A percentile compares a stretch with the other conserved stretches of the same genome.
These are phyloP conservation scores for Caenorhabditis sp. DNA, from an alignment of 2,888 invertebrate genomes.

Conservation along the genomic window DNA sequence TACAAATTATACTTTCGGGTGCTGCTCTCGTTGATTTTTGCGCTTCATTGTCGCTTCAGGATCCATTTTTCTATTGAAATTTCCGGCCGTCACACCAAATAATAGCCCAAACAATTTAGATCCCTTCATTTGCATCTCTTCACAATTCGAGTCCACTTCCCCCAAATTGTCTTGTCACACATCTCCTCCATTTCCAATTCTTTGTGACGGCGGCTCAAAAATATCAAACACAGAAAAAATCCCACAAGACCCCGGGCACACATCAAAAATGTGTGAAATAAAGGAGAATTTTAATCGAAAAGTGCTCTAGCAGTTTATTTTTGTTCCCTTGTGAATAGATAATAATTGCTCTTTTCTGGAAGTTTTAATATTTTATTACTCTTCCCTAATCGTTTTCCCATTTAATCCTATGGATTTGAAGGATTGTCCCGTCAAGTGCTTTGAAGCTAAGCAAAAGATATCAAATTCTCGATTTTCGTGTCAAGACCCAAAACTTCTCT, in stretches of 20 bases:
- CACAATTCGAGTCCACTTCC: neutral
- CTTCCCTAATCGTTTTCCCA: neutral
- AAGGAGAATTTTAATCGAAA: neutral
- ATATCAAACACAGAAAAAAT: neutral
- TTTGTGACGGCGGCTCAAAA: no score
- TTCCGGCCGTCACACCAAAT: neutral
- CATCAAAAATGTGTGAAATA: constrained; percentile 42
- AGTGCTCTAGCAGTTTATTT: constrained; percentile 14
- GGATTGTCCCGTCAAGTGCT: neutral
- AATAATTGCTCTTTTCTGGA: neutral
- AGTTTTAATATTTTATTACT: neutral
- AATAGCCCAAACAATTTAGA: constrained; percentile 2
- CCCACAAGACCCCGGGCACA: neutral
- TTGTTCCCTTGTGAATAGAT: constrained; percentile 1
- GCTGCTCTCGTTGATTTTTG: no score
- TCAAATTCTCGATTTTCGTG: neutral
- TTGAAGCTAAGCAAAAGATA: neutral
- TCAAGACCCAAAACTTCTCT: neutral
- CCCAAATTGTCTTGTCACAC: neutral
- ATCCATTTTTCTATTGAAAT: neutral
- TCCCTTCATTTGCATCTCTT: constrained; percentile 14
- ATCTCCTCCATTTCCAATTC: neutral
- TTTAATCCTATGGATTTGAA: neutral
- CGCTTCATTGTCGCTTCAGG: no score
- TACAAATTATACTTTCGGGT: no score